phyloP scores from a whole-genome alignment of 2,888 invertebrate genomes.

The Nymphalis urticae region DNA sequence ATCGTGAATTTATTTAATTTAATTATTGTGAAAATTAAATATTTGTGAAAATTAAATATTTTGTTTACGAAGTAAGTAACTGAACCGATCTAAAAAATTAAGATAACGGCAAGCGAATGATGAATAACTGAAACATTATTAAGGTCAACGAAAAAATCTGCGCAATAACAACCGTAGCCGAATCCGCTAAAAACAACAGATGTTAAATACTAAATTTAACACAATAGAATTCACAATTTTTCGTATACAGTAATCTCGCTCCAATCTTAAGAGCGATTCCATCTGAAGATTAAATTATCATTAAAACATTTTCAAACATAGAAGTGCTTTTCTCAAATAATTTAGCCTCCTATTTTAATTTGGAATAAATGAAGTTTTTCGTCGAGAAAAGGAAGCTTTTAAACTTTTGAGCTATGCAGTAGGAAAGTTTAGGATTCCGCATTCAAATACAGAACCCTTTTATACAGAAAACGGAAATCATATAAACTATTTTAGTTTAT shows the following conservation, averaged over 20 bases:
- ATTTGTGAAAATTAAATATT: no score
- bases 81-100: no score
- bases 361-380: conserved; percentile 33
- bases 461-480: neutral
- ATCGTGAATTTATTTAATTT: no score
- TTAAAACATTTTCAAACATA: conserved; percentile 43
- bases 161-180: neutral
- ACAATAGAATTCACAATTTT: conserved; percentile 6
- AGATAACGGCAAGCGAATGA: no score
- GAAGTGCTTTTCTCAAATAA: conserved; percentile 38
- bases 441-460: no score
- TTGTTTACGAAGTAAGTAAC: no score
- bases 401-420: conserved; percentile 15
- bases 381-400: conserved; percentile 36
- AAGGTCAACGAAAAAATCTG: conserved; percentile 4
- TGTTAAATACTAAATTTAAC: neutral
- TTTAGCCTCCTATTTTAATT: conserved; percentile 44
- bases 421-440: neutral
- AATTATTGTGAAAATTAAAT: no score
- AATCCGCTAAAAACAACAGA: neutral
- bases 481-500: no score
- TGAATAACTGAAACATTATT: neutral
- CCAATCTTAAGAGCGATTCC: conserved; percentile 29
- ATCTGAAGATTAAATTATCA: conserved; percentile 46
- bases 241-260: conserved; percentile 19